These are phyloP conservation scores for Pomatostomus ruficeps DNA, from an alignment of 2,113 vertebrate species.

Conservation along the genomic window DNA sequence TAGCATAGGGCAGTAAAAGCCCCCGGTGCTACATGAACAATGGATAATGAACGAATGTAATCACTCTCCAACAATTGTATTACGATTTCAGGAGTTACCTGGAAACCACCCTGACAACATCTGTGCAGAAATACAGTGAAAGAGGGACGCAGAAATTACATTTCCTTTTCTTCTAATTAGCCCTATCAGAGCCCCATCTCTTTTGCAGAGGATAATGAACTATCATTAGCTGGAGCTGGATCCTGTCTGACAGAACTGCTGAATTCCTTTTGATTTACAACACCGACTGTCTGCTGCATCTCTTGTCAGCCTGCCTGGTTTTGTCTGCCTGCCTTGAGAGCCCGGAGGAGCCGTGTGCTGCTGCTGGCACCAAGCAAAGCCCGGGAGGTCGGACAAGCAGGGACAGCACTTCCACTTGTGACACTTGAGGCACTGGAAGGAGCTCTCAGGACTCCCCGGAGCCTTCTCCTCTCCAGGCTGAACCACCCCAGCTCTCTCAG, in stretches of 20 bases:
- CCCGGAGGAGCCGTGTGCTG: fast-evolving
- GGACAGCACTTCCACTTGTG: not conserved
- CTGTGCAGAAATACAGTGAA: not conserved
- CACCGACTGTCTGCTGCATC: not conserved
- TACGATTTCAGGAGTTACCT: not conserved
- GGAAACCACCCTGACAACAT: not conserved
- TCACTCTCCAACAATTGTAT: not conserved
- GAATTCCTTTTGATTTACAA: not conserved
- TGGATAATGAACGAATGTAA: not conserved
- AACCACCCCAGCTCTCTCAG: not conserved
- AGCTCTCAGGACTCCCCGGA: not conserved
- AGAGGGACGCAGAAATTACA: not conserved
- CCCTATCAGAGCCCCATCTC: not conserved
- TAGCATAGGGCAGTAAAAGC: not conserved
- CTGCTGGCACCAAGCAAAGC: not conserved
- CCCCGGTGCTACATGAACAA: not conserved
- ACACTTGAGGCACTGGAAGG: not conserved
- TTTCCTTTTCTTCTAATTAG: not conserved
- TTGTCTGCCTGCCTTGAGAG: not conserved
- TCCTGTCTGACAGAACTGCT: not conserved
- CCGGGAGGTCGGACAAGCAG: not conserved
- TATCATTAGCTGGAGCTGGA: not conserved
- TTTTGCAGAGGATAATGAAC: not conserved
- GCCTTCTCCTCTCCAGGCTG: not conserved
- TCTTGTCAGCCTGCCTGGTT: not conserved